Evolutionary conservation across 2,888 invertebrate species (phyloP).

Genomic region (Heteropelma amictum): DNA sequence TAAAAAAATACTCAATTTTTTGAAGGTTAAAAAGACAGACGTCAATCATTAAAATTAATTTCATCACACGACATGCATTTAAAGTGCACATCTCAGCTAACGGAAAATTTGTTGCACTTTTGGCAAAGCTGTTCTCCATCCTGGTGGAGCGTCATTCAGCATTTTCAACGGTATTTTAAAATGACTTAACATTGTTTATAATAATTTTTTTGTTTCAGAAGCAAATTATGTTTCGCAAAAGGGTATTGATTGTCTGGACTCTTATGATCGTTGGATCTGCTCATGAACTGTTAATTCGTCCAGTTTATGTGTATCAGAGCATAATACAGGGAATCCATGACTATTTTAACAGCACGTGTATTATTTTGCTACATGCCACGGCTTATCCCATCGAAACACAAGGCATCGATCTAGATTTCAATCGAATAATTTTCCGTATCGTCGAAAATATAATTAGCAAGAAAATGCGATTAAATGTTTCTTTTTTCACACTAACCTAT

Average conservation of each 20-base stretch:
- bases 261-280: constrained; percentile 10
- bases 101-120: no score
- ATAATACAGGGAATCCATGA: constrained; percentile 69
- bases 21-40: no score
- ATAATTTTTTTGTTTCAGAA: no score
- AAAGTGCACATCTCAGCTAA: no score
- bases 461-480: not conserved
- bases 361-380: constrained; percentile 70
- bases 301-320: constrained; percentile 64
- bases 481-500: not conserved
- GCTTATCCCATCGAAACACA: constrained; percentile 61
- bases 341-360: constrained; percentile 73
- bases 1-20: no score
- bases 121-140: no score
- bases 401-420: constrained; percentile 61
- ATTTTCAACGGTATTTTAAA: no score
- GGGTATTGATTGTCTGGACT: constrained; percentile 7
- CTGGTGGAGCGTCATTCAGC: no score
- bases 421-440: not conserved
- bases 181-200: no score
- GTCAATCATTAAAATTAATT: no score
- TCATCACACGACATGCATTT: no score
- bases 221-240: constrained; percentile 9
- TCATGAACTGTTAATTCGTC: constrained; percentile 62
- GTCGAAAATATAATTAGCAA: not conserved